Percentiles rank a stretch among this genome's conserved stretches.
phyloP scores from a whole-genome alignment of 2,888 invertebrate species.

The Stenichneumon culpator region DNA sequence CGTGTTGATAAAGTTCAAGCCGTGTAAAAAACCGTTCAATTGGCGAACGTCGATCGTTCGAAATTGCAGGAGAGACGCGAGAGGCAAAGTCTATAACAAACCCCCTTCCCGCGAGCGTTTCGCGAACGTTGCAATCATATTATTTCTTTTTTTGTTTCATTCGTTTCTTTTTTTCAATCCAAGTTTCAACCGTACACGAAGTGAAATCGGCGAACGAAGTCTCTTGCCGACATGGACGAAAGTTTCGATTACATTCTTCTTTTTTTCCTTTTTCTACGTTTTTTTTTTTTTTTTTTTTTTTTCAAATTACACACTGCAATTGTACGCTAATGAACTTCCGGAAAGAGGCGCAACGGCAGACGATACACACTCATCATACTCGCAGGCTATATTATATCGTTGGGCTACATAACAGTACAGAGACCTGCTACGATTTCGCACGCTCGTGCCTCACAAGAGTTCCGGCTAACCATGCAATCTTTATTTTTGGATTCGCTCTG shows the following conservation, averaged over 20 bases:
- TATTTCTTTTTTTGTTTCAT: neutral
- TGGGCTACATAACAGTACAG: neutral
- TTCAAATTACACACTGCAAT: conserved; percentile 23
- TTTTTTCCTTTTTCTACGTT: neutral
- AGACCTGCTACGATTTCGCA: conserved; percentile 6
- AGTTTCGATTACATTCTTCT: neutral
- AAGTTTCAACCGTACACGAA: conserved; percentile 6
- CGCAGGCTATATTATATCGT: neutral
- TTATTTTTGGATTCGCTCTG: conserved; percentile 14
- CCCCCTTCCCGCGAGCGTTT: no score
- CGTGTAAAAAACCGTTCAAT: neutral
- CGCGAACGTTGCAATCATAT: neutral
- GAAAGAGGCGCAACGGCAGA: neutral
- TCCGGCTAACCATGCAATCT: conserved; percentile 12
- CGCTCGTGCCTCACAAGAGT: conserved; percentile 2
- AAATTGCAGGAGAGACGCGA: neutral
- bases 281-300: conserved; percentile 18
- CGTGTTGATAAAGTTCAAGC: conserved; percentile 23
- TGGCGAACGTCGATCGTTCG: neutral
- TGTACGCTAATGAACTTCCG: conserved; percentile 43
- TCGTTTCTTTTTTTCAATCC: neutral
- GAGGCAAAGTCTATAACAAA: conserved; percentile 7
- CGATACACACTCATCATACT: conserved; percentile 12
- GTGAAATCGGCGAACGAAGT: neutral
- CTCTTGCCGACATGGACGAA: neutral